phyloP scores from a whole-genome alignment of 2,797 vertebrate genomes.

The Takifugu rubripes region DNA sequence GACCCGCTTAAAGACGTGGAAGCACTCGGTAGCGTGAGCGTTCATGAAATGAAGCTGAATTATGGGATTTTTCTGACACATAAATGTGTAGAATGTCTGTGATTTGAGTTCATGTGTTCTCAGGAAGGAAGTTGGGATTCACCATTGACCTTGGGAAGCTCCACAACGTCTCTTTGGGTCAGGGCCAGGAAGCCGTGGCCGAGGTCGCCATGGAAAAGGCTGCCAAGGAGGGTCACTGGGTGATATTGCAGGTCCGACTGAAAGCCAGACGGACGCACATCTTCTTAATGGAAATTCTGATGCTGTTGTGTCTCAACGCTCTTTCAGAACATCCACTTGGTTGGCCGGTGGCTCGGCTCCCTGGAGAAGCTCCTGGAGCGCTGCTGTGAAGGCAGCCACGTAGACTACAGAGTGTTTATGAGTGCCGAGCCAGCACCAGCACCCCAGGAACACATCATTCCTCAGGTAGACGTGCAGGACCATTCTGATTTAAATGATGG shows the following conservation, averaged over 20 bases:
- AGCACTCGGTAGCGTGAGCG: constrained; percentile 59
- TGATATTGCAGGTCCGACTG: constrained; percentile 82
- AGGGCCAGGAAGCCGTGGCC: constrained; percentile 86
- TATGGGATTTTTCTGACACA: background rate
- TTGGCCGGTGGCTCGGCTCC: constrained; percentile 78
- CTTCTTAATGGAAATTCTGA: background rate
- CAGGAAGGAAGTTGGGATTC: constrained; percentile 82
- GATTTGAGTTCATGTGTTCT: constrained; percentile 6
- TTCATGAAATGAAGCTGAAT: background rate
- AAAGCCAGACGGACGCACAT: background rate
- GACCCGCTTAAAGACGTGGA: constrained; percentile 75
- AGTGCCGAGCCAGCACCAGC: constrained; percentile 76
- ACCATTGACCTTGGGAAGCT: constrained; percentile 85
- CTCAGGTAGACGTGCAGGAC: constrained; percentile 56
- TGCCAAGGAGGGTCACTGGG: constrained; percentile 88
- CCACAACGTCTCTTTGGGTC: constrained; percentile 80
- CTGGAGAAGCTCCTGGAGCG: constrained; percentile 80
- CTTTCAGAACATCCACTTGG: constrained; percentile 85
- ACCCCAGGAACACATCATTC: constrained; percentile 78
- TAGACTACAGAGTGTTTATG: constrained; percentile 76
- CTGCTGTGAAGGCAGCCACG: constrained; percentile 75
- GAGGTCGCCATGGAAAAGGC: constrained; percentile 82
- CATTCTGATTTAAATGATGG: background rate
- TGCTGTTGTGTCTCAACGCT: background rate
- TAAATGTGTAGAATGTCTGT: background rate